Evolutionary conservation across 1,140 invertebrate genomes (phyloP), one percentile per base, ranked within the genome.

Genomic region (Paralvinella palmiformis): DNA sequence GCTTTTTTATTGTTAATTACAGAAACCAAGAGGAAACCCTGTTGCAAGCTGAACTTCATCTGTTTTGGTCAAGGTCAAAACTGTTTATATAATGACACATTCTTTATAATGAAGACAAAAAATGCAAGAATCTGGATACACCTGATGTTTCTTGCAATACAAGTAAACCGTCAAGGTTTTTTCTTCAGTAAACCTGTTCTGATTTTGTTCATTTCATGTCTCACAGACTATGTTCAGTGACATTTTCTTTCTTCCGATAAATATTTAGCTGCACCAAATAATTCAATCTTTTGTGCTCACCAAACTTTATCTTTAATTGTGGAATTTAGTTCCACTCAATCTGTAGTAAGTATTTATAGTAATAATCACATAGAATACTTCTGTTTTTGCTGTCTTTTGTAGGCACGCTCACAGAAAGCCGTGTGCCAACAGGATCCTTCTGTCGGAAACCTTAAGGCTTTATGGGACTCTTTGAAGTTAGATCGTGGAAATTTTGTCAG

Each of bases 121-220:
- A 87, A 90, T 79, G 89, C 92, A 13, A 85, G 90, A 68, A 87
- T 90, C 57, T 96, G 92, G 93, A 91, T 96, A 66, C 93, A 96
- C 83, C 84, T 96, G 20, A 96, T 96, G 91, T 95, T 96, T 81
- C 85, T 96, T 41, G 90, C 91, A 64, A 85, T 95, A 69, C 89
- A 91, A 84, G 87, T 88, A 36, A 57, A n/a, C n/a, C n/a, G n/a
- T n/a, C n/a, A n/a, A n/a, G n/a, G n/a, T n/a, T n/a, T n/a, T n/a
- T n/a, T n/a, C n/a, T n/a, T n/a, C n/a, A n/a, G n/a, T n/a, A n/a
- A n/a, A n/a, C n/a, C n/a, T n/a, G n/a, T n/a, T n/a, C n/a, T n/a
- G n/a, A n/a, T n/a, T n/a, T n/a, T n/a, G n/a, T n/a, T n/a, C n/a
- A n/a, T n/a, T n/a, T n/a, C n/a, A n/a, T n/a, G n/a, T n/a, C n/a